Evolutionary conservation across 2,113 vertebrate species (phyloP).

Genomic region (Cyphomyrus discorhynchus): DNA sequence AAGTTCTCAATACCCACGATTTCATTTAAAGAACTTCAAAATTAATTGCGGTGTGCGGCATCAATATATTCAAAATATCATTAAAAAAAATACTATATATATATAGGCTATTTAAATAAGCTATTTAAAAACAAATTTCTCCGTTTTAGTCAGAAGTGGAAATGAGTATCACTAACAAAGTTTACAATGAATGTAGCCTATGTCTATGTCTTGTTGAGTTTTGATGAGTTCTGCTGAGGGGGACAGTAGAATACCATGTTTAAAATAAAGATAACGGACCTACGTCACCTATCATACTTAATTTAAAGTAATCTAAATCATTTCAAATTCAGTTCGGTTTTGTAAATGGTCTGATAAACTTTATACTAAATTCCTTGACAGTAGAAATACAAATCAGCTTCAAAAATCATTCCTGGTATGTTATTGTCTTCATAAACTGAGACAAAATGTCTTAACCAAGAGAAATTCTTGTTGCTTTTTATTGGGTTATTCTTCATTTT

Average conservation of each 20-base stretch:
- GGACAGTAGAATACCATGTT: not conserved
- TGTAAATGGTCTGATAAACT: not conserved
- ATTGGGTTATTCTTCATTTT: too few relatives aligned
- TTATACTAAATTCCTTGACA: not conserved
- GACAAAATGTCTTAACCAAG: not conserved
- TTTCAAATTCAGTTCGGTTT: not conserved
- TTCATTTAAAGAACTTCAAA: not conserved
- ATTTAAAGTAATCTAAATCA: not conserved
- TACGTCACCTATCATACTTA: not conserved
- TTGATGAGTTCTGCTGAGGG: not conserved
- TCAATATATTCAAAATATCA: not conserved
- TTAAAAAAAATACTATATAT: too few relatives aligned
- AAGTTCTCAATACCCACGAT: not conserved
- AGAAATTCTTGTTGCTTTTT: too few relatives aligned
- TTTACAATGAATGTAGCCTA: not conserved
- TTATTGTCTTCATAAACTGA: not conserved
- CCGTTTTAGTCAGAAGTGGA: not conserved
- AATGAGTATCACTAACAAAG: not conserved
- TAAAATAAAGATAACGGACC: not conserved
- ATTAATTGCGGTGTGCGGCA: not conserved
- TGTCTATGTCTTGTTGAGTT: not conserved
- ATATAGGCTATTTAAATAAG: too few relatives aligned
- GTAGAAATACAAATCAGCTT: not conserved
- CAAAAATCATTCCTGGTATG: not conserved
- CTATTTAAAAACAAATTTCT: not conserved